Evolutionary conservation across 2,888 invertebrate genomes (phyloP).

Genomic region (Auanema freiburgensis): DNA sequence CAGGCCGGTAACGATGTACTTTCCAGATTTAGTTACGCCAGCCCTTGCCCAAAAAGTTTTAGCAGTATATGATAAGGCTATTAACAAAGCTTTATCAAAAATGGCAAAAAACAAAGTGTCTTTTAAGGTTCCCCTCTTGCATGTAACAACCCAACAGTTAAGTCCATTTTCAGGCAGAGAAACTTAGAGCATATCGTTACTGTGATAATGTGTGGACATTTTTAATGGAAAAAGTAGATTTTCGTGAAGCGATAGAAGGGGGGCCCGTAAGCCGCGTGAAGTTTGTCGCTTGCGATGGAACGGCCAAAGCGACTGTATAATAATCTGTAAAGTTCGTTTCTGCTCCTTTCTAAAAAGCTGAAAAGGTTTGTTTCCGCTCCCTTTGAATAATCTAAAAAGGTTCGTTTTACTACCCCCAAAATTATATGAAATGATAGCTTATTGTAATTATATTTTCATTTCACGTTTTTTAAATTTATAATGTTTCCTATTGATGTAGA

Average conservation of each 20-base stretch:
- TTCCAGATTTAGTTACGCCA: constrained; percentile 72
- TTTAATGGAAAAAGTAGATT: constrained; percentile 95
- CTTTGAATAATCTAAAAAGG: too few relatives aligned
- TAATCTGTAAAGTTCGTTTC: too few relatives aligned
- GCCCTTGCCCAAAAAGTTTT: constrained; percentile 19
- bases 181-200: constrained; percentile 79
- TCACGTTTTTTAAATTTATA: too few relatives aligned
- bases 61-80: constrained; percentile 87
- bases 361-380: too few relatives aligned
- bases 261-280: constrained; percentile 74
- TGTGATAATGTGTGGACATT: constrained; percentile 99
- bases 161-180: constrained; percentile 69
- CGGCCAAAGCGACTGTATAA: constrained; percentile 24
- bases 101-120: constrained; percentile 82
- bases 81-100: constrained; percentile 86
- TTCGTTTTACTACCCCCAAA: too few relatives aligned
- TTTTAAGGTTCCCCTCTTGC: constrained; percentile 25
- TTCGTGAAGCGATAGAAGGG: constrained; percentile 70
- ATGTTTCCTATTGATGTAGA: too few relatives aligned
- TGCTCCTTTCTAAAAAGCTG: too few relatives aligned
- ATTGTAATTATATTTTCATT: too few relatives aligned
- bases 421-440: too few relatives aligned
- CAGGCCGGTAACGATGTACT: constrained; percentile 66
- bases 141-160: too few relatives aligned
- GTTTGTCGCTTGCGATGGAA: constrained; percentile 94